Evolutionary conservation across 2,888 invertebrate species (phyloP), one percentile per base, ranked within the genome.

Genomic region (Alloscopus bannaensis): DNA sequence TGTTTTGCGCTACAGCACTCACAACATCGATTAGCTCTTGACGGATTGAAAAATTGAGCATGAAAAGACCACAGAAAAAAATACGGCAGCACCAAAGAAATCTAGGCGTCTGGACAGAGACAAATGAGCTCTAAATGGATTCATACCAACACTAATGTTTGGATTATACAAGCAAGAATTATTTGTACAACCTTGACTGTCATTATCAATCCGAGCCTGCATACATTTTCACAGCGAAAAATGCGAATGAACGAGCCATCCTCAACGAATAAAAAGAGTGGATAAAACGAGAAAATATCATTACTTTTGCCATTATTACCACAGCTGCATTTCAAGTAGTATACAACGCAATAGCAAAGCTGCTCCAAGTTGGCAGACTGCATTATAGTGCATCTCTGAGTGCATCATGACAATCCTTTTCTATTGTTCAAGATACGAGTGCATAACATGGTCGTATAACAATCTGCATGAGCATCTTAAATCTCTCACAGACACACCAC

Each of bases 161-260:
- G n/a, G n/a, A n/a, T n/a, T n/a, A n/a, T n/a, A n/a, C n/a, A n/a
- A n/a, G n/a, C n/a, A n/a, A n/a, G 55, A 65, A 64, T 73, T 65
- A 36, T 57, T 64, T 40, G 16, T 64, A 66, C 78, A 78, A 71
- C 71, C 71, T 78, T 78, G 71, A 71, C 59, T 71, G 71, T 78
- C 78, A 77, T 71, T 64, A 64, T 72, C 57, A 78, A 66, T 78
- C 66, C 64, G 13, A 28, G 65, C 71, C 24, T 70, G 24, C 31
- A 22, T 45, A 50, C 50, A 24, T 50, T 69, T 69, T 68, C 28
- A n/a, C n/a, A 3, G 24, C 20, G 16, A 52, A 52, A 52, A 20
- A 6, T 3, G 29, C 20, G 20, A 52, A 22, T 52, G 52, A 57
- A 28, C 57, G 28, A 28, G 28, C 3, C n/a, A 47, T n/a, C n/a